These are phyloP conservation scores for Delia radicum DNA, from an alignment of 1,140 invertebrate species.

Conservation along the genomic window DNA sequence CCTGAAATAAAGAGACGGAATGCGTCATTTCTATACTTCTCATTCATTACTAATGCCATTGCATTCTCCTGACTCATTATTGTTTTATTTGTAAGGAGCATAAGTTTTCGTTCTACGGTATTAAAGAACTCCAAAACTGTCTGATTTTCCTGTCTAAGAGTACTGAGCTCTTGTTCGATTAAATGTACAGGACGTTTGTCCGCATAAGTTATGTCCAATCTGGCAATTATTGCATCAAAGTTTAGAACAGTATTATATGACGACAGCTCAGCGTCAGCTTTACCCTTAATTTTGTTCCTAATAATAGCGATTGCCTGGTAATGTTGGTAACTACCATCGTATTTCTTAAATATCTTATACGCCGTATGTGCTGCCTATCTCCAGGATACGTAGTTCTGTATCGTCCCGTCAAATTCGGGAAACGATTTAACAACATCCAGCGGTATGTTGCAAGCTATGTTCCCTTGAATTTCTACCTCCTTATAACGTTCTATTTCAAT, in stretches of 20 bases:
- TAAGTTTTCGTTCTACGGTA: too few relatives aligned
- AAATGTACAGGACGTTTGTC: too few relatives aligned
- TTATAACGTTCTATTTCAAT: too few relatives aligned
- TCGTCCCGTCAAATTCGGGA: not conserved
- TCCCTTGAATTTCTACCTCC: not conserved
- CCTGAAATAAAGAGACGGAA: not conserved
- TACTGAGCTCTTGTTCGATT: too few relatives aligned
- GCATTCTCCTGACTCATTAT: too few relatives aligned
- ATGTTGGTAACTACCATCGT: conserved; percentile 23
- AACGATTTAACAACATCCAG: not conserved
- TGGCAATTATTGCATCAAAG: not conserved
- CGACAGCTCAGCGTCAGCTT: conserved; percentile 28
- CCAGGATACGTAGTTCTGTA: not conserved
- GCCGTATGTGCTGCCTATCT: not conserved
- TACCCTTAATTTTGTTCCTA: conserved; percentile 29
- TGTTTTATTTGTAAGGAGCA: too few relatives aligned
- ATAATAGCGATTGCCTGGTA: conserved; percentile 33
- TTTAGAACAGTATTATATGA: conserved; percentile 31
- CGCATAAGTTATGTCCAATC: too few relatives aligned
- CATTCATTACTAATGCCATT: not conserved
- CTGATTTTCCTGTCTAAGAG: too few relatives aligned
- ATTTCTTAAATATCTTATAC: conserved; percentile 27
- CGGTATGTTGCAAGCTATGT: not conserved
- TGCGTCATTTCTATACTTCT: not conserved
- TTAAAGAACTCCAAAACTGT: too few relatives aligned